Base-by-base conservation (phyloP, 2,888 invertebrate species). In the Dusona sp. region DNA sequence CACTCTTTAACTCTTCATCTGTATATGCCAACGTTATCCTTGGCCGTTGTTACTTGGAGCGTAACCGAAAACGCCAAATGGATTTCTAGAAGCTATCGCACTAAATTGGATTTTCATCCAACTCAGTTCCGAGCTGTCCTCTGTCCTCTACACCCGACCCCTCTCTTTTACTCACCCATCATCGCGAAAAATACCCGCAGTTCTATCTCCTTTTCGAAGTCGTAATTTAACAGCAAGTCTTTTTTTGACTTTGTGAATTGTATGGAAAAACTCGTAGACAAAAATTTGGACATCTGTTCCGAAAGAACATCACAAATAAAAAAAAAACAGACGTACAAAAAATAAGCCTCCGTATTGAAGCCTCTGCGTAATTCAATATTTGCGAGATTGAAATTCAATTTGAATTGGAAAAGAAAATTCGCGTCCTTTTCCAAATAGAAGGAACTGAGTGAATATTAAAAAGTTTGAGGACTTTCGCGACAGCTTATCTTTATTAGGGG, bases 41-140 rank as follows among this genome's bases (percentile, higher is more conserved):
- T 72, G 11, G 45, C 67, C 54, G 48, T 72, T 70, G 38, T 64
- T 25, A 22, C 25, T 54, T 36, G n/a, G 36, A 51, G 61, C 79
- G 7, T 16, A 13, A 22, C 57, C 25, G n/a, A 72, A 38, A 61
- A 25, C 38, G 45, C 64, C 45, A 6, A 64, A 72, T 84, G 72
- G 74, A 84, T 79, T 82, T 9, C 73, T 78, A 72, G 79, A 4
- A 82, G 79, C 85, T 79, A 88, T 86, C 83, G 78, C 77, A 73
- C 83, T 61, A 70, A 88, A 88, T 88, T 86, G 86, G 85, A 88
- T 88, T 88, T 83, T 88, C 84, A 88, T 85, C 85, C 84, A 88
- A 88, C 88, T 88, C 81, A 57, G 81, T 85, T 82, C 77, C 79
- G 79, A 51, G 54, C 68, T 54, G 33, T 81, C 22, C 19, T 48